These are phyloP conservation scores for Oplegnathus fasciatus DNA, from an alignment of 2,113 vertebrate genomes.

Conservation along the genomic window DNA sequence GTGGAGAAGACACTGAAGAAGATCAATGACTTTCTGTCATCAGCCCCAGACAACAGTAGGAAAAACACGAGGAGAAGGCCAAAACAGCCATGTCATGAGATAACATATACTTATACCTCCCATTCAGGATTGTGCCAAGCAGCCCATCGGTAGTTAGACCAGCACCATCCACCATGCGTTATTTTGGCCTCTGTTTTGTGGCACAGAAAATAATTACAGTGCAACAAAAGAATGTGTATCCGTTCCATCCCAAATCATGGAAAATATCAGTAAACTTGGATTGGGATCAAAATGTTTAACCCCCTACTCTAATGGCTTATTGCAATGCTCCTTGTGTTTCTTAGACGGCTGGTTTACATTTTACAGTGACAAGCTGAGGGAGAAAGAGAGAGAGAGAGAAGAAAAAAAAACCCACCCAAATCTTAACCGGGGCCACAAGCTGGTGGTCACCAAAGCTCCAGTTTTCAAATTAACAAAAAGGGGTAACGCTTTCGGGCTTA, in stretches of 20 bases:
- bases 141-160: slow-evolving; percentile 37
- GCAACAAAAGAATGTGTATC: slow-evolving; percentile 74
- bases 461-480: slow-evolving; percentile 70
- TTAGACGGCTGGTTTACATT: slow-evolving; percentile 73
- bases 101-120: slow-evolving; percentile 48
- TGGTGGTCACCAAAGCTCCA: slow-evolving; percentile 58
- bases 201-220: slow-evolving; percentile 72
- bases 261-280: slow-evolving; percentile 81
- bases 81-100: slow-evolving; percentile 40
- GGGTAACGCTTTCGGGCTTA: slow-evolving; percentile 57
- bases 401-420: background rate
- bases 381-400: background rate
- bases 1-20: slow-evolving; percentile 48
- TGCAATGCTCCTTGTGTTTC: slow-evolving; percentile 62
- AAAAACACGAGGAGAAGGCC: slow-evolving; percentile 27
- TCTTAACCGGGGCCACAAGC: slow-evolving; percentile 39
- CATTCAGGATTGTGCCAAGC: slow-evolving; percentile 43
- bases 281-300: slow-evolving; percentile 71
- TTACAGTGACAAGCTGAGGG: slow-evolving; percentile 59
- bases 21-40: slow-evolving; percentile 63
- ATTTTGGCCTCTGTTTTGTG: slow-evolving; percentile 70
- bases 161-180: slow-evolving; percentile 45
- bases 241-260: slow-evolving; percentile 73
- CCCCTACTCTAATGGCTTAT: slow-evolving; percentile 66
- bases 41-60: slow-evolving; percentile 26